phyloP scores from a whole-genome alignment of 2,888 invertebrate genomes.

The Marronus borbonicus region DNA sequence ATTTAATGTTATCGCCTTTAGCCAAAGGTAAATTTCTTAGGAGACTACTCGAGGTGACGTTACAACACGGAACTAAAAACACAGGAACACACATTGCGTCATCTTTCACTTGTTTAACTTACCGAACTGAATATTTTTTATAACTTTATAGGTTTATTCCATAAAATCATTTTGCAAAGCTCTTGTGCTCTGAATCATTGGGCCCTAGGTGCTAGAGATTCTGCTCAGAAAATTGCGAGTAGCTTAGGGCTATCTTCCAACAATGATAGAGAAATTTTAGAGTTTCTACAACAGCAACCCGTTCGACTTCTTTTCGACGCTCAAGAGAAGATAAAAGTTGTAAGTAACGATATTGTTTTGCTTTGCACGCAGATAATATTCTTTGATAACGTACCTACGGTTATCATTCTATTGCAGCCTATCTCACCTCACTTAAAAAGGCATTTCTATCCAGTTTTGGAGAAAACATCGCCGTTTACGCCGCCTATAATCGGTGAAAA shows the following conservation, averaged over 20 bases:
- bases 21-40: slow-evolving; percentile 59
- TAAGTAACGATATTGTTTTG: not conserved
- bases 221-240: slow-evolving; percentile 26
- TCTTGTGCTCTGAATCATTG: slow-evolving; percentile 42
- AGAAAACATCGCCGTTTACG: slow-evolving; percentile 55
- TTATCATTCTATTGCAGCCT: slow-evolving; percentile 4
- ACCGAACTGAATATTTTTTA: no score
- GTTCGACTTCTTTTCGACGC: slow-evolving; percentile 32
- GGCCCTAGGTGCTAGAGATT: slow-evolving; percentile 37
- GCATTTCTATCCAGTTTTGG: slow-evolving; percentile 56
- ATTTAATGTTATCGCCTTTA: slow-evolving; percentile 71
- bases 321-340: slow-evolving; percentile 55
- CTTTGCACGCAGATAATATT: not conserved
- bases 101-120: no score
- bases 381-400: not conserved
- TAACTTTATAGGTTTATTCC: slow-evolving; percentile 46
- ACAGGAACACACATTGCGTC: no score
- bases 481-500: slow-evolving; percentile 62
- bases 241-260: slow-evolving; percentile 29
- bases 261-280: slow-evolving; percentile 43
- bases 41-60: no score
- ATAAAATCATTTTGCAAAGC: slow-evolving; percentile 55
- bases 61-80: no score
- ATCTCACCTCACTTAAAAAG: slow-evolving; percentile 39
- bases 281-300: slow-evolving; percentile 44